Evolutionary conservation across 2,888 invertebrate genomes (phyloP).

Genomic region (Erebia epiphron): DNA sequence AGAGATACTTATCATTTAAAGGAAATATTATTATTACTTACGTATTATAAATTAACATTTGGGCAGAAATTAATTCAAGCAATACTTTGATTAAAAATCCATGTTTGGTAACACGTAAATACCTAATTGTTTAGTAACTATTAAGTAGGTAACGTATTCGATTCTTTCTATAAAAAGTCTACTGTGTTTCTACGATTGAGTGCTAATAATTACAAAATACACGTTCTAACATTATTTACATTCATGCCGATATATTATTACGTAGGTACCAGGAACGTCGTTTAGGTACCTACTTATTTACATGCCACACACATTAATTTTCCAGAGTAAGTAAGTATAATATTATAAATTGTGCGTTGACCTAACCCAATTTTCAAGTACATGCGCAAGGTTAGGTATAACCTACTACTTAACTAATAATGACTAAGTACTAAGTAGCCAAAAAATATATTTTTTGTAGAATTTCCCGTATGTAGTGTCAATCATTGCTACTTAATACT

Average conservation of each 20-base stretch:
- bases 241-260: neutral
- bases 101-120: neutral
- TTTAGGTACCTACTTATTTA: conserved; percentile 2
- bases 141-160: neutral
- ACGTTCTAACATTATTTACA: conserved; percentile 7
- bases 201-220: neutral
- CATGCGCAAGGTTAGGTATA: conserved; percentile 3
- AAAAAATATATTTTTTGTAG: too few relatives aligned
- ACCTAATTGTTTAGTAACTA: neutral
- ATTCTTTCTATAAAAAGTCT: neutral
- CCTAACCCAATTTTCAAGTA: conserved; percentile 20
- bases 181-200: neutral
- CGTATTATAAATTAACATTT: neutral
- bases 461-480: too few relatives aligned
- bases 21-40: too few relatives aligned
- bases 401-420: neutral
- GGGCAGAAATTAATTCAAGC: neutral
- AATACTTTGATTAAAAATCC: neutral
- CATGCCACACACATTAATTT: conserved; percentile 18
- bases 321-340: conserved; percentile 16
- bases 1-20: too few relatives aligned
- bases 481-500: too few relatives aligned
- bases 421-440: neutral
- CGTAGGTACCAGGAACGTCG: neutral
- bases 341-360: conserved; percentile 14